These are phyloP conservation scores for Datnioides undecimradiatus DNA, from an alignment of 2,113 vertebrate species.

Conservation along the genomic window DNA sequence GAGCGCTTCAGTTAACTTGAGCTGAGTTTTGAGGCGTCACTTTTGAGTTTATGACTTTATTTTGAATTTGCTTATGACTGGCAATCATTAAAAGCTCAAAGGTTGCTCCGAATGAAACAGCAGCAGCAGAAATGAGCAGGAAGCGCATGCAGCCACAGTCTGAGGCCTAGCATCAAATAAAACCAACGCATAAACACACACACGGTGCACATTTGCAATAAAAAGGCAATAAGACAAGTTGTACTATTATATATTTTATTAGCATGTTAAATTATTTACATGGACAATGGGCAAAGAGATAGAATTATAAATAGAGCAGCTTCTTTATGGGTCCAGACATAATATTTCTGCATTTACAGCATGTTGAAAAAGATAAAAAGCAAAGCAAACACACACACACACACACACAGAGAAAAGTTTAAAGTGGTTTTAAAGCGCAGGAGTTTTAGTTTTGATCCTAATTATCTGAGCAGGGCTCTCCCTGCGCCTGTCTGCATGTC, in stretches of 20 bases:
- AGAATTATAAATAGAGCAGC: neutral
- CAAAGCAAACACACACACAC: neutral
- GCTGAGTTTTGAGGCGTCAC: neutral
- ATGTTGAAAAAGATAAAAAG: neutral
- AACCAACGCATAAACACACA: neutral
- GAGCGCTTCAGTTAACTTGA: neutral
- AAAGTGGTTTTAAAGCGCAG: neutral
- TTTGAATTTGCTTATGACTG: neutral
- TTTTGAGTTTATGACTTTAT: neutral
- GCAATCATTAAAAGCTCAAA: neutral
- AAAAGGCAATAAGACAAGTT: constrained; percentile 4
- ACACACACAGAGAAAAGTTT: neutral
- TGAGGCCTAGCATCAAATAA: neutral
- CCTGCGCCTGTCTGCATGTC: neutral
- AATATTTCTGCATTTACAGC: neutral
- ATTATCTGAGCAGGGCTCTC: constrained; percentile 3
- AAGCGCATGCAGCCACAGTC: neutral
- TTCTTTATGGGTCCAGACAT: neutral
- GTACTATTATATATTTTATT: constrained; percentile 34
- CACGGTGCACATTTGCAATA: neutral
- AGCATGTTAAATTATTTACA: constrained; percentile 3
- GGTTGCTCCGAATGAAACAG: neutral
- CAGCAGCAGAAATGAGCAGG: neutral
- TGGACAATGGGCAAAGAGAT: constrained; percentile 12
- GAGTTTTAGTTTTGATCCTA: neutral